Evolutionary conservation across 2,113 vertebrate species (phyloP).

Genomic region (Hippolais icterina): DNA sequence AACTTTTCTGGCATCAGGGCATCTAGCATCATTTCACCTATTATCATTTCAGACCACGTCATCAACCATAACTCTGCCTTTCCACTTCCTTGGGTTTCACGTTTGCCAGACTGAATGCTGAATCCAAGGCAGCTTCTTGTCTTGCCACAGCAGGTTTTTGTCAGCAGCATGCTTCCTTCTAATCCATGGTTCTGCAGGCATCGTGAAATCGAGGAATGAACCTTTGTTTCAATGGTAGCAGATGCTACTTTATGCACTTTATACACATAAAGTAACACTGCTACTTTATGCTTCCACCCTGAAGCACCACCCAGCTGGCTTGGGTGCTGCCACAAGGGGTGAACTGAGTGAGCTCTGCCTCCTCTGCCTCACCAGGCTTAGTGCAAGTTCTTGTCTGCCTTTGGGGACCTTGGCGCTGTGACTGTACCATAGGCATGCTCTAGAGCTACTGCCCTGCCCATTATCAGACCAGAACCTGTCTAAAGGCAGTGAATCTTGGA

Average conservation of each 20-base stretch:
- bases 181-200: rapidly evolving
- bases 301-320: background rate
- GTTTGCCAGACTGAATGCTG: background rate
- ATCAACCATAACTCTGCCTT: background rate
- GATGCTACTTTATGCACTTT: background rate
- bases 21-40: background rate
- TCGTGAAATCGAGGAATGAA: rapidly evolving
- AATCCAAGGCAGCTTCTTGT: background rate
- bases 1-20: background rate
- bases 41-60: background rate
- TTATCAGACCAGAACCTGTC: background rate
- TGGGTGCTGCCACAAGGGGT: background rate
- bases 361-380: background rate
- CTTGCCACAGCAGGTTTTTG: background rate
- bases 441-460: background rate
- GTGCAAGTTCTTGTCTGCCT: background rate
- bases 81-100: background rate
- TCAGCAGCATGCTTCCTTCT: background rate
- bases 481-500: background rate
- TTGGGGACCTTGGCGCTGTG: background rate
- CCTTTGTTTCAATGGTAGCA: background rate
- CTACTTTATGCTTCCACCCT: background rate
- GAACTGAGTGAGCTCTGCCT: background rate
- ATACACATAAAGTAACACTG: background rate
- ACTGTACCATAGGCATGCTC: background rate